Percentiles rank a stretch among this genome's conserved stretches.
These are phyloP conservation scores for Micropterix aruncella DNA, from an alignment of 2,888 invertebrate genomes.

Conservation along the genomic window DNA sequence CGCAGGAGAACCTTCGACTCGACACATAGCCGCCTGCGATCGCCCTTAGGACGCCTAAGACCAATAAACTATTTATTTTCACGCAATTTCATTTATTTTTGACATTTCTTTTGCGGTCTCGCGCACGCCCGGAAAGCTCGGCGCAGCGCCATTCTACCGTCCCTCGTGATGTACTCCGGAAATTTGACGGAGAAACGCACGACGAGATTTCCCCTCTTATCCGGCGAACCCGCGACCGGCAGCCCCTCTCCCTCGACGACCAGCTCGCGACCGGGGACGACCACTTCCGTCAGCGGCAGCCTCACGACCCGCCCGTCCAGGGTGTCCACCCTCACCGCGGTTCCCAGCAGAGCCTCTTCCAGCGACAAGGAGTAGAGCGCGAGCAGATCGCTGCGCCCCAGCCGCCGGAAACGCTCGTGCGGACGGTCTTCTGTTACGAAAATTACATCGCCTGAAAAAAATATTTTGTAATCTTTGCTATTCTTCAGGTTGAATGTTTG, in stretches of 20 bases:
- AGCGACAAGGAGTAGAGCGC: constrained; percentile 45
- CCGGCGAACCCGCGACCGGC: constrained; percentile 45
- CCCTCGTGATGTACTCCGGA: constrained; percentile 30
- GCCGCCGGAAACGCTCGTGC: constrained; percentile 49
- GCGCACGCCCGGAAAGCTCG: constrained; percentile 21
- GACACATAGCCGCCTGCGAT: constrained; percentile 2
- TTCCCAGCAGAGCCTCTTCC: constrained; percentile 60
- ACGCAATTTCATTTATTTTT: too few relatives aligned
- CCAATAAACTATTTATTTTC: too few relatives aligned
- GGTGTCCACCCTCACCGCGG: constrained; percentile 48
- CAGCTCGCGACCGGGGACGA: too few relatives aligned
- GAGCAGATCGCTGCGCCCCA: constrained; percentile 48
- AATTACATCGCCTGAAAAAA: constrained; percentile 53
- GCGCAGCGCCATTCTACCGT: constrained; percentile 27
- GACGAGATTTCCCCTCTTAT: constrained; percentile 52
- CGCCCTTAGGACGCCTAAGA: too few relatives aligned
- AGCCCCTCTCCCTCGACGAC: constrained; percentile 58
- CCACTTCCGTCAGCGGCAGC: constrained; percentile 57
- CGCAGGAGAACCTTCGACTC: constrained; percentile 1
- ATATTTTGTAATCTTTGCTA: too few relatives aligned
- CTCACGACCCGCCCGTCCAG: constrained; percentile 55
- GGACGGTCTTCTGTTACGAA: constrained; percentile 60
- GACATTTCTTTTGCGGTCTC: too few relatives aligned
- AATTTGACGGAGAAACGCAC: constrained; percentile 45
- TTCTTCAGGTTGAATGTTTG: too few relatives aligned